Evolutionary conservation across 2,797 vertebrate species (phyloP).

Genomic region (Thamnophis elegans): DNA sequence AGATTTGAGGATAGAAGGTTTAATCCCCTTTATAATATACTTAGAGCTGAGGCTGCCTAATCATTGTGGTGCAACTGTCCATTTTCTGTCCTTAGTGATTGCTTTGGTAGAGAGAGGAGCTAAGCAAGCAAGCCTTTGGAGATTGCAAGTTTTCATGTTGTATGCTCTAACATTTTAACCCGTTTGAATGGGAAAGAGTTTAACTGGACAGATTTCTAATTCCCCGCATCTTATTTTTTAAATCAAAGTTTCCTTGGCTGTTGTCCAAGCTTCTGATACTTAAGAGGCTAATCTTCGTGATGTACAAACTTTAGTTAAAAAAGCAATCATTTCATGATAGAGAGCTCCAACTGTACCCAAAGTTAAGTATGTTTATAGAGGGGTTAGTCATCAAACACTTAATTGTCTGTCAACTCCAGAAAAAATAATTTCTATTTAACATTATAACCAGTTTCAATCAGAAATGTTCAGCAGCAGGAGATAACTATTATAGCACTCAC

Average conservation of each 20-base stretch:
- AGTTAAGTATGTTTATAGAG: constrained; percentile 6
- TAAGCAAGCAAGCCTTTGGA: not conserved
- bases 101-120: not conserved
- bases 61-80: not conserved
- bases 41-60: not conserved
- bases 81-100: not conserved
- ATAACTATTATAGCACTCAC: constrained; percentile 10
- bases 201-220: not conserved
- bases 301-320: not conserved
- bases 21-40: not conserved
- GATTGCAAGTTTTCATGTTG: not conserved
- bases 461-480: constrained; percentile 2
- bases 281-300: not conserved
- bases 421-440: constrained; percentile 27
- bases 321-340: not conserved
- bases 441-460: constrained; percentile 1
- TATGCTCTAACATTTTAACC: not conserved
- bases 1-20: not conserved
- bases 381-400: not conserved
- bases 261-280: not conserved
- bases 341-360: not conserved
- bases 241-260: not conserved
- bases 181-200: not conserved
- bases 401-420: constrained; percentile 6
- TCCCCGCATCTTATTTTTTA: not conserved